Evolutionary conservation across 2,888 invertebrate species (phyloP), one percentile per base, ranked within the genome.

Genomic region (Andrena haemorrhoa): DNA sequence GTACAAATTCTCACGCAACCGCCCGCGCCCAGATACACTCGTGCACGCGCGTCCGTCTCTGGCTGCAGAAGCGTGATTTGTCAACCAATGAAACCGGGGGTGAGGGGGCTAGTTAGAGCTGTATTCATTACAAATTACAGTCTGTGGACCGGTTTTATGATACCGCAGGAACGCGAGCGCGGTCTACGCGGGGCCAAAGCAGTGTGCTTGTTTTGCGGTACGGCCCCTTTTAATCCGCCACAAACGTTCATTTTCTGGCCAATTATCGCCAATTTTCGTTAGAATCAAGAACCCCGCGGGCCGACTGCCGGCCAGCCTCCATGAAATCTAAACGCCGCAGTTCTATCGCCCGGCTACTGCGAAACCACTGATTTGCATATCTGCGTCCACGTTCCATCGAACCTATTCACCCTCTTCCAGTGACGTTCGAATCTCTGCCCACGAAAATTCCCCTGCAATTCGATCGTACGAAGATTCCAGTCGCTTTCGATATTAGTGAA

Each of bases 41-140:
- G 71, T 74, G 53, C 74, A 76, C 61, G 75, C 69, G 71, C 77
- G 75, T 49, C 33, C 72, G 70, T 66, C 74, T 61, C 76, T 56
- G 75, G 10, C 73, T 69, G 84, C 73, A 65, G 78, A 76, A 73
- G 82, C 79, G 79, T 79, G 81, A 86, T 88, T 88, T 82, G 85
- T 86, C 86, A 84, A 75, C 84, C 80, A 82, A 80, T 83, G 82
- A 73, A 82, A 75, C 41, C 5, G 16, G 73, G 87, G 65, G 58
- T 72, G 78, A 82, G 71, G 85, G 89, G 85, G 89, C 90, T 92
- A 91, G 92, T 92, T 92, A 92, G 91, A 87, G 86, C 87, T 87
- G 90, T 92, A 92, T 92, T 92, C 92, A 92, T 91, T 92, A 90
- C 90, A 91, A 92, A 92, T 92, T 91, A 90, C 90, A 90, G 89